Percentiles rank a stretch among this genome's conserved stretches.
Evolutionary conservation across 2,888 invertebrate genomes (phyloP).

Genomic region (Xylocampa areola): DNA sequence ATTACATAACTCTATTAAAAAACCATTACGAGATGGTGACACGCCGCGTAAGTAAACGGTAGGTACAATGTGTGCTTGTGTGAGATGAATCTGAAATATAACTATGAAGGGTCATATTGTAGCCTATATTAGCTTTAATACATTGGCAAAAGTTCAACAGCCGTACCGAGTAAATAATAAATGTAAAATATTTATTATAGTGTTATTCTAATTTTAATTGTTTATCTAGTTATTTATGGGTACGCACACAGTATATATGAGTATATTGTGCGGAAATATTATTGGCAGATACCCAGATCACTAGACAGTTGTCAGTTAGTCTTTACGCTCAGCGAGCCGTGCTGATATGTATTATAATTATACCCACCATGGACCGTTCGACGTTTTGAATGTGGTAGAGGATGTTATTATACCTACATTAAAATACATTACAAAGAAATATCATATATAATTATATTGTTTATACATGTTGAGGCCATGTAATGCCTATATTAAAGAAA

Average conservation of each 20-base stretch:
- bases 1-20: constrained; percentile 45
- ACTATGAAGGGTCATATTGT: constrained; percentile 14
- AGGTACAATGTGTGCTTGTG: constrained; percentile 35
- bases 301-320: constrained; percentile 64
- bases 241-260: constrained; percentile 35
- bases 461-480: too few species aligned
- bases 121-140: constrained; percentile 5
- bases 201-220: constrained; percentile 48
- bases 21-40: constrained; percentile 34
- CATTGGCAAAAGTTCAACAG: constrained; percentile 28
- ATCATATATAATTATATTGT: too few species aligned
- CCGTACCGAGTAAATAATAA: constrained; percentile 25
- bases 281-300: constrained; percentile 66
- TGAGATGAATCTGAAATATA: constrained; percentile 18
- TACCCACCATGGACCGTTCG: constrained; percentile 57
- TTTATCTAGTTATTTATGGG: constrained; percentile 45
- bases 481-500: too few species aligned
- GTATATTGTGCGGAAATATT: constrained; percentile 65
- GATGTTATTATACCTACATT: constrained; percentile 43
- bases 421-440: constrained; percentile 31
- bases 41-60: constrained; percentile 16
- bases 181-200: constrained; percentile 35
- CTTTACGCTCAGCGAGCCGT: constrained; percentile 58
- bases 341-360: constrained; percentile 68
- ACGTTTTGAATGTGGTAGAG: constrained; percentile 47